phyloP scores from a whole-genome alignment of 2,113 vertebrate species.

The Rallus limicola region DNA sequence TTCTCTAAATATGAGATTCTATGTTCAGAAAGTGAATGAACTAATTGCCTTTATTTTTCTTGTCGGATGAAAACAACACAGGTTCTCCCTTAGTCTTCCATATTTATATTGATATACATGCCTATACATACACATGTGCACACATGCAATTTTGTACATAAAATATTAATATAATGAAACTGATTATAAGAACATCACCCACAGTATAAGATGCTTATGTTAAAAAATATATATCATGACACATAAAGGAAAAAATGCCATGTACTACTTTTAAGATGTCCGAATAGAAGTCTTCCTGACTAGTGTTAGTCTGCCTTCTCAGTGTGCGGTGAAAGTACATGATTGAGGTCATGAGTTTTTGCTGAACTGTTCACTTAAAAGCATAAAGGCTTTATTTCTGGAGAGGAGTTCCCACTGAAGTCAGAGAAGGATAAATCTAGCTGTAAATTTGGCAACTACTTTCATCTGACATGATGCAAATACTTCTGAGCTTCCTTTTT shows the following conservation, averaged over 20 bases:
- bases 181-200: not conserved
- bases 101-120: too few species aligned
- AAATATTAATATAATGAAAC: not conserved
- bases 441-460: not conserved
- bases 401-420: not conserved
- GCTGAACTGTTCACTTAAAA: not conserved
- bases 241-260: not conserved
- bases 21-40: not conserved
- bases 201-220: not conserved
- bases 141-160: not conserved
- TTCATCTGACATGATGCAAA: not conserved
- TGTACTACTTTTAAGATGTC: not conserved
- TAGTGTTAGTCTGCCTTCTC: not conserved
- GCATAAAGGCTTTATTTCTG: not conserved
- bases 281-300: not conserved
- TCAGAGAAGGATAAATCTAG: not conserved
- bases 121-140: accelerated
- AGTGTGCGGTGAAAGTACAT: not conserved
- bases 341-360: not conserved
- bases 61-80: not conserved
- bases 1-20: not conserved
- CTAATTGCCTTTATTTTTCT: not conserved
- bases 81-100: not conserved
- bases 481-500: not conserved
- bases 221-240: not conserved